Conservation (phyloP, 1,140 invertebrate species). For the Orussus abietinus region DNA sequence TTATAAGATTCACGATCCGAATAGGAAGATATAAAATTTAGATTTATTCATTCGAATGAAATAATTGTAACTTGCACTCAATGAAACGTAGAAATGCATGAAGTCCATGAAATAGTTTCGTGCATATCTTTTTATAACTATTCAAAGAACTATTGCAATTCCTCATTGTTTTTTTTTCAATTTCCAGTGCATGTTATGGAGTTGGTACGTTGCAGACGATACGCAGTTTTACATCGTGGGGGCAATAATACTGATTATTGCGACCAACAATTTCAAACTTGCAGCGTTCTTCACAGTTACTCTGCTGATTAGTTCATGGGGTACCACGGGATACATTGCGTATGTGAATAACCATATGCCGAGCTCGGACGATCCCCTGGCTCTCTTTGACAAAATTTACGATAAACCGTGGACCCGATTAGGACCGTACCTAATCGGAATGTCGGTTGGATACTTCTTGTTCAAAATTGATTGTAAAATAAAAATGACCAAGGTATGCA, state of each 20-base stretch:
- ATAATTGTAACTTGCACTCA: too few species aligned
- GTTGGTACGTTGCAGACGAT: slow-evolving; percentile 84
- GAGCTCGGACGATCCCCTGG: slow-evolving; percentile 74
- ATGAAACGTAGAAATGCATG: too few species aligned
- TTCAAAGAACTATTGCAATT: slow-evolving; percentile 3
- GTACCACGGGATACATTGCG: slow-evolving; percentile 75
- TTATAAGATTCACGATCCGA: too few species aligned
- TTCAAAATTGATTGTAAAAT: slow-evolving; percentile 80
- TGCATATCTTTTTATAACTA: background rate
- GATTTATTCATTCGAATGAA: too few species aligned
- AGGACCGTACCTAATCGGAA: slow-evolving; percentile 78
- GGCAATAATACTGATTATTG: slow-evolving; percentile 71
- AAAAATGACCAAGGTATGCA: slow-evolving; percentile 65
- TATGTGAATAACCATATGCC: slow-evolving; percentile 76
- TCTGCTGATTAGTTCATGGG: slow-evolving; percentile 71
- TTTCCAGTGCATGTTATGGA: slow-evolving; percentile 82
- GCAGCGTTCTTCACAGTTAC: slow-evolving; percentile 61
- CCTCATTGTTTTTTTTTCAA: slow-evolving; percentile 19
- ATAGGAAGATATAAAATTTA: too few species aligned
- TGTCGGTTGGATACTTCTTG: slow-evolving; percentile 76
- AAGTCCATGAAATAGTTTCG: too few species aligned
- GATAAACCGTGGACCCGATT: slow-evolving; percentile 83
- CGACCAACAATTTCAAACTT: slow-evolving; percentile 71
- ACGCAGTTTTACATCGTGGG: slow-evolving; percentile 81
- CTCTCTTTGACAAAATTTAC: slow-evolving; percentile 82